These are phyloP conservation scores for Erythrocercus mccallii DNA, from an alignment of 2,113 vertebrate species.

Conservation along the genomic window DNA sequence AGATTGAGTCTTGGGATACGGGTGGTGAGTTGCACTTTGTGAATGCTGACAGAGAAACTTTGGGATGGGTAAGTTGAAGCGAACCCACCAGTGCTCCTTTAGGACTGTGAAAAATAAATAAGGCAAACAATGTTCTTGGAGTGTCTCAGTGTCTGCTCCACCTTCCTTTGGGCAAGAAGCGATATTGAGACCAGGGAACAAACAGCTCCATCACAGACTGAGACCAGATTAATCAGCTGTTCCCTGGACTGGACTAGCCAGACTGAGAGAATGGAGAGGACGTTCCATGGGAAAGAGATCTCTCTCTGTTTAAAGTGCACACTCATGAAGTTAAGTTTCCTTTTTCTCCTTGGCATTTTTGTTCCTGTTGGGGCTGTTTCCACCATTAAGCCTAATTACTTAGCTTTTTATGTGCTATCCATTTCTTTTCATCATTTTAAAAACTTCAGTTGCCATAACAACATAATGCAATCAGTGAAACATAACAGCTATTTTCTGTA, in stretches of 20 bases:
- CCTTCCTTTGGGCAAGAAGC: background rate
- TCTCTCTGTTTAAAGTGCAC: background rate
- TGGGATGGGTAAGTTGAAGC: background rate
- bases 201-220: background rate
- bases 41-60: background rate
- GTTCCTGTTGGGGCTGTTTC: constrained; percentile 49
- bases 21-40: background rate
- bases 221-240: background rate
- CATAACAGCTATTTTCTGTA: constrained; percentile 64
- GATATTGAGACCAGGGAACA: background rate
- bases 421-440: constrained; percentile 71
- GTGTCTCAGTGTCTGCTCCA: background rate
- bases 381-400: constrained; percentile 61
- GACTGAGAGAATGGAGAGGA: background rate
- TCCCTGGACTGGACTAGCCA: background rate
- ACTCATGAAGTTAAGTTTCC: background rate
- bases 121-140: background rate
- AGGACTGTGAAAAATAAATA: background rate
- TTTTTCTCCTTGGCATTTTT: background rate
- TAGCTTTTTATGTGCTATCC: constrained; percentile 64
- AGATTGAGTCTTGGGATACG: background rate
- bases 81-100: background rate
- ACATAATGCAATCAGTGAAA: constrained; percentile 70
- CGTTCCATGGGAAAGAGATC: background rate
- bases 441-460: constrained; percentile 76